Percentiles rank a stretch among this genome's conserved stretches.
Conservation (phyloP, 2,888 invertebrate genomes). For the Anticlea derivata region DNA sequence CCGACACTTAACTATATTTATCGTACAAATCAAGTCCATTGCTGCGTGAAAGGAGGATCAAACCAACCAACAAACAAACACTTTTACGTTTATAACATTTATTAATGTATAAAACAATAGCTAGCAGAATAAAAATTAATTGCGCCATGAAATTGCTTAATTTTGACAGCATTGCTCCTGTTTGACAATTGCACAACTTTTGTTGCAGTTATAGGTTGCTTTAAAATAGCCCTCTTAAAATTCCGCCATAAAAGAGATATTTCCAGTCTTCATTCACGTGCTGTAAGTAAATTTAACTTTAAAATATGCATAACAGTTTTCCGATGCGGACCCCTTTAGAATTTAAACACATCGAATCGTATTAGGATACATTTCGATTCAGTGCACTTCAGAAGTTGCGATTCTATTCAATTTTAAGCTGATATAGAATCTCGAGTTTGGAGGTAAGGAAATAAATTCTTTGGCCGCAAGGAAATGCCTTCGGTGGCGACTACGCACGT, state of each 20-base stretch:
- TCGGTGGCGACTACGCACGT: too few species aligned
- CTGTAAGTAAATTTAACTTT: constrained; percentile 81
- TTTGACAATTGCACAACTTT: too few species aligned
- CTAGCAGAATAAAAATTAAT: too few species aligned
- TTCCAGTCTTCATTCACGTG: constrained; percentile 67
- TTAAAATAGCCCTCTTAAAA: constrained; percentile 3
- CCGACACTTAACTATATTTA: too few species aligned
- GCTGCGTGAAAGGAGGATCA: too few species aligned
- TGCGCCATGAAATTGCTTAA: too few species aligned
- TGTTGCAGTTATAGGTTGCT: too few species aligned
- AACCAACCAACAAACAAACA: too few species aligned
- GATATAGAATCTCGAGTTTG: constrained; percentile 26
- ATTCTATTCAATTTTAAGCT: constrained; percentile 55
- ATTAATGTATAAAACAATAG: too few species aligned
- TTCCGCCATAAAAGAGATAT: constrained; percentile 57
- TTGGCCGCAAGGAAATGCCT: neutral
- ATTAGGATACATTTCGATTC: constrained; percentile 82
- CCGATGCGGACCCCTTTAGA: constrained; percentile 78
- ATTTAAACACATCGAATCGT: constrained; percentile 80
- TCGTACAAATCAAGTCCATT: too few species aligned
- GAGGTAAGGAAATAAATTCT: constrained; percentile 11
- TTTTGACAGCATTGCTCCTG: too few species aligned
- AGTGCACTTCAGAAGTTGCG: constrained; percentile 65
- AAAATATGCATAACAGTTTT: constrained; percentile 84
- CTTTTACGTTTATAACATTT: too few species aligned